Conservation (phyloP, 2,888 invertebrate species). For the Tetheella fluctuosa region DNA sequence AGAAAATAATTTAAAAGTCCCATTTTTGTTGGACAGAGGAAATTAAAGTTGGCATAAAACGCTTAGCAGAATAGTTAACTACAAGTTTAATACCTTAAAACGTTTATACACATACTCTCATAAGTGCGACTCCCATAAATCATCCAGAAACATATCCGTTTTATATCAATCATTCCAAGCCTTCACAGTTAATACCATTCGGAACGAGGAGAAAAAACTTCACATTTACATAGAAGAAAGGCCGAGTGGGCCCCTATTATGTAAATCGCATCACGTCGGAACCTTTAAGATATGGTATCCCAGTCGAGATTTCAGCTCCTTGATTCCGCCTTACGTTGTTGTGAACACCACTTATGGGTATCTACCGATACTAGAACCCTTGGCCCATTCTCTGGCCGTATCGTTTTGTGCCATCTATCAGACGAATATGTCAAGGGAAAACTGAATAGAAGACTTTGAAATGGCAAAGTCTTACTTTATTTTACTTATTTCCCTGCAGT, state of each 20-base stretch:
- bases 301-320: conserved; percentile 66
- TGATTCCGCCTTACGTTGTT: conserved; percentile 59
- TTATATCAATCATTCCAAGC: conserved; percentile 69
- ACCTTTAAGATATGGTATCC: conserved; percentile 64
- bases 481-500: conserved; percentile 30
- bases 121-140: conserved; percentile 55
- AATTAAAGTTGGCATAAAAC: not conserved
- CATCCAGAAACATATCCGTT: conserved; percentile 58
- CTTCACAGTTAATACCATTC: conserved; percentile 61
- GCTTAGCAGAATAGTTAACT: not conserved
- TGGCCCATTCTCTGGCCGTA: conserved; percentile 34
- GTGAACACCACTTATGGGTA: conserved; percentile 66
- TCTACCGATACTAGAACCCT: conserved; percentile 46
- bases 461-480: conserved; percentile 36
- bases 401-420: conserved; percentile 48
- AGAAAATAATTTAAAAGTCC: not conserved
- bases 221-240: conserved; percentile 60
- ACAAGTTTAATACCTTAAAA: not conserved
- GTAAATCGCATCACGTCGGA: conserved; percentile 73
- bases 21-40: not conserved
- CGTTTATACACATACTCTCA: not conserved
- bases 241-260: conserved; percentile 57
- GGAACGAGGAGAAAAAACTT: conserved; percentile 52
- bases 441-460: conserved; percentile 17
- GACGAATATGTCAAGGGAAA: conserved; percentile 47